Percentiles rank a stretch among this genome's conserved stretches.
These are phyloP conservation scores for Sarotherodon lohbergeri DNA, from an alignment of 2,113 vertebrate genomes.

Conservation along the genomic window DNA sequence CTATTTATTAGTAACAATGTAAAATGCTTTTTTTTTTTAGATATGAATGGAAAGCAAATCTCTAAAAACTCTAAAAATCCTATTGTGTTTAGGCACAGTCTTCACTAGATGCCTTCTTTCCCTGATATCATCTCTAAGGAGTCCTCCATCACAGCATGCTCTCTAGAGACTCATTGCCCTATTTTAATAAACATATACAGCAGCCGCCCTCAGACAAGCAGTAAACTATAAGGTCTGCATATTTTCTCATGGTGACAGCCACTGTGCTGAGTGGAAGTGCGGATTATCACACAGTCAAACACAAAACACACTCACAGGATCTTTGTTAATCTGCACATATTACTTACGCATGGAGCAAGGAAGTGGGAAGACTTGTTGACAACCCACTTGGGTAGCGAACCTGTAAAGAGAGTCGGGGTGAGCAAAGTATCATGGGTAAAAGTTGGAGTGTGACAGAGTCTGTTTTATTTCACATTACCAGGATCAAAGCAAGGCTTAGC, in stretches of 20 bases:
- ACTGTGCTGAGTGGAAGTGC: neutral
- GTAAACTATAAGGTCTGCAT: neutral
- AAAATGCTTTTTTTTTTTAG: neutral
- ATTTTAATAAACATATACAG: neutral
- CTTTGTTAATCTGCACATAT: neutral
- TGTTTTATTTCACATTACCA: neutral
- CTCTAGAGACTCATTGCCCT: neutral
- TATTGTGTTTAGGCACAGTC: neutral
- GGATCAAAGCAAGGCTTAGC: conserved; percentile 6
- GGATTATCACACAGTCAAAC: neutral
- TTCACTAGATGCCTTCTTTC: neutral
- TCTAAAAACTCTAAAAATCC: neutral
- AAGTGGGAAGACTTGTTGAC: conserved; percentile 93
- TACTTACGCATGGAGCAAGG: conserved; percentile 89
- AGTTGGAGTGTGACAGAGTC: neutral
- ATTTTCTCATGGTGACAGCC: neutral
- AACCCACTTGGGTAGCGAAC: conserved; percentile 95
- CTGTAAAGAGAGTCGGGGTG: conserved; percentile 56
- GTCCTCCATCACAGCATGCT: neutral
- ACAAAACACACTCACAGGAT: neutral
- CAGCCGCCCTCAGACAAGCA: neutral
- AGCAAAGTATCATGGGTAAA: neutral
- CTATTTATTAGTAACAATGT: neutral
- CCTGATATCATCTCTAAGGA: neutral
- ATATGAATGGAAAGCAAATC: neutral